Percentiles rank a stretch among this genome's conserved stretches.
These are phyloP conservation scores for Pachycephala philippinensis DNA, from an alignment of 2,113 vertebrate species.

Conservation along the genomic window DNA sequence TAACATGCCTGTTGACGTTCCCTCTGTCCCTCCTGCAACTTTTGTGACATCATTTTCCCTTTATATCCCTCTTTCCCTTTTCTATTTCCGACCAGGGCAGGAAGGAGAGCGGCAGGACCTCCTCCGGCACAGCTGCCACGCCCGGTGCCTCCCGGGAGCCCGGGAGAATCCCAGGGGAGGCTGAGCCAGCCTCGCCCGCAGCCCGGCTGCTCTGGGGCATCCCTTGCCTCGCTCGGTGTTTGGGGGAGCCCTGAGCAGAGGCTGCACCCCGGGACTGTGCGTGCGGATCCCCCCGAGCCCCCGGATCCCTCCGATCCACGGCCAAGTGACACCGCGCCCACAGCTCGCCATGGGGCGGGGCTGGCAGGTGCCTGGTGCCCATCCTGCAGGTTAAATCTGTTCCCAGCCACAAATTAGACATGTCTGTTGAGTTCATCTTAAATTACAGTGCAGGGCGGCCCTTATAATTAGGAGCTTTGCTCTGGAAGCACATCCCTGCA, in stretches of 20 bases:
- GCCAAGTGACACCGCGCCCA: not conserved
- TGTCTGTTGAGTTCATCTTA: not conserved
- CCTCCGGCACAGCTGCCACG: not conserved
- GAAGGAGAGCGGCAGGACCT: not conserved
- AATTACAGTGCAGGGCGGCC: slow-evolving; percentile 21
- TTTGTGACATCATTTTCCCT: not conserved
- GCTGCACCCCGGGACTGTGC: not conserved
- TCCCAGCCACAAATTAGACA: slow-evolving; percentile 44
- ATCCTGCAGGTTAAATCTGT: slow-evolving; percentile 40
- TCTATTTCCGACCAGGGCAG: not conserved
- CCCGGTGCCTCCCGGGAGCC: fast-evolving
- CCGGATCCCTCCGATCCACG: fast-evolving
- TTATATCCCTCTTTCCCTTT: not conserved
- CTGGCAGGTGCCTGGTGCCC: not conserved
- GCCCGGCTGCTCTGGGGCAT: not conserved
- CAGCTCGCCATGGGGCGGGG: not conserved
- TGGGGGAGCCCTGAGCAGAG: not conserved
- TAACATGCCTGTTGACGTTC: not conserved
- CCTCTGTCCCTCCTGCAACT: not conserved
- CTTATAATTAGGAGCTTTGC: slow-evolving; percentile 33
- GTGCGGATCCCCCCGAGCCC: fast-evolving
- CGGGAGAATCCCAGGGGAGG: not conserved
- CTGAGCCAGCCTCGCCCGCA: not conserved
- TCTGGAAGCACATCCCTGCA: not conserved
- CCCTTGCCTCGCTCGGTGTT: fast-evolving